Percentiles rank a stretch among this genome's conserved stretches.
Conservation (phyloP, 2,113 vertebrate species). For the Barnardius zonarius region DNA sequence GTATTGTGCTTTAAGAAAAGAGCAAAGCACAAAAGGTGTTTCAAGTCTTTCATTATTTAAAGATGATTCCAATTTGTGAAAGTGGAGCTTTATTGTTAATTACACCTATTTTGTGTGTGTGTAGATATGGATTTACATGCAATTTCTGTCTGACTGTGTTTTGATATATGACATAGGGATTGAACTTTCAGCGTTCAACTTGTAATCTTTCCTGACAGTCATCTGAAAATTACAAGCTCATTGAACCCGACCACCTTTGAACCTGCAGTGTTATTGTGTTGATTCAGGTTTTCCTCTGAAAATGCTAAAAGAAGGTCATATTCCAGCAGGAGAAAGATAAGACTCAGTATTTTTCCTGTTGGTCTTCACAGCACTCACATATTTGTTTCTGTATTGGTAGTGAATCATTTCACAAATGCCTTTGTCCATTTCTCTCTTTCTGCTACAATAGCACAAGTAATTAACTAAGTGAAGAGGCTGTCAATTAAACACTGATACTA, state of each 20-base stretch:
- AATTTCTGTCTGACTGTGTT: neutral
- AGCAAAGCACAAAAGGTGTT: neutral
- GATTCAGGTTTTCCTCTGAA: conserved; percentile 63
- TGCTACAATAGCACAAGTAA: conserved; percentile 74
- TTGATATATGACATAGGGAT: neutral
- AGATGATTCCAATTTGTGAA: neutral
- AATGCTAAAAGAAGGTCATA: conserved; percentile 56
- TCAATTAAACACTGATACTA: conserved; percentile 86
- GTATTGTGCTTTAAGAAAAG: neutral
- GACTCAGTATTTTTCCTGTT: conserved; percentile 9
- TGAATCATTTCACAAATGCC: conserved; percentile 77
- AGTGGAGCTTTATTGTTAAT: neutral
- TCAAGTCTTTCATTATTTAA: neutral
- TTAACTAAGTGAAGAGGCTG: conserved; percentile 83
- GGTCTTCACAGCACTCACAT: conserved; percentile 45
- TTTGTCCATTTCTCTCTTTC: conserved; percentile 72
- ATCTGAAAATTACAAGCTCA: conserved; percentile 44
- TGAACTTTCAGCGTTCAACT: conserved; percentile 51
- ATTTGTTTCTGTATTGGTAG: conserved; percentile 77
- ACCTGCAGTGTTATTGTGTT: neutral
- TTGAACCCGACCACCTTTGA: conserved; percentile 38
- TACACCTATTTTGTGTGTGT: neutral
- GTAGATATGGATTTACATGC: neutral
- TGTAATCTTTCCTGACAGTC: neutral
- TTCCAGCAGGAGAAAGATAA: conserved; percentile 40